phyloP scores from a whole-genome alignment of 2,888 invertebrate species.

The Augiades crinisus region DNA sequence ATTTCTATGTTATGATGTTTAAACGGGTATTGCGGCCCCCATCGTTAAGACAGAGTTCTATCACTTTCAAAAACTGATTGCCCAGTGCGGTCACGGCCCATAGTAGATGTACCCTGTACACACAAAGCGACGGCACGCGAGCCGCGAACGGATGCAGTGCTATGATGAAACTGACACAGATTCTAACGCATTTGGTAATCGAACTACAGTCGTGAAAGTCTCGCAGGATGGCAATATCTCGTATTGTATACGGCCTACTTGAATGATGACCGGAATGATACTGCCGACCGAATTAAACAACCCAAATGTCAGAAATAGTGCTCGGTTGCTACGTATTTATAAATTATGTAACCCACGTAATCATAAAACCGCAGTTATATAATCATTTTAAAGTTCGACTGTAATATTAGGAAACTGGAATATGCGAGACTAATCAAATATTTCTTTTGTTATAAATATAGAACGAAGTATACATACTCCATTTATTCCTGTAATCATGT shows the following conservation, averaged over 20 bases:
- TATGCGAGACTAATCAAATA: too few relatives aligned
- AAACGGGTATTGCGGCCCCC: too few relatives aligned
- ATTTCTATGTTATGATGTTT: too few relatives aligned
- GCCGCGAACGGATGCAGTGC: slow-evolving; percentile 69
- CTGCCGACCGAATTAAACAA: neutral
- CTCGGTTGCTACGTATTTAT: neutral
- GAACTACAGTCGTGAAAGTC: slow-evolving; percentile 78
- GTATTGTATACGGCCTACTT: slow-evolving; percentile 74
- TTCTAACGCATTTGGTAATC: slow-evolving; percentile 81
- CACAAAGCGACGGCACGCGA: slow-evolving; percentile 56
- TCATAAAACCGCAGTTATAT: too few relatives aligned
- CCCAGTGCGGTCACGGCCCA: neutral
- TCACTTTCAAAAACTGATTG: neutral
- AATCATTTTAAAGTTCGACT: too few relatives aligned
- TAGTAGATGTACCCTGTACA: neutral
- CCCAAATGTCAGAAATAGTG: neutral
- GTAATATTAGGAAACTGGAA: too few relatives aligned
- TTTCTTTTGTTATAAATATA: too few relatives aligned
- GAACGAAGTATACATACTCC: too few relatives aligned
- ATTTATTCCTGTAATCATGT: too few relatives aligned
- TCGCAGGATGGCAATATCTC: slow-evolving; percentile 71
- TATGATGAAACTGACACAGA: slow-evolving; percentile 81
- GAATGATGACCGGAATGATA: slow-evolving; percentile 29
- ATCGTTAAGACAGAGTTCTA: too few relatives aligned
- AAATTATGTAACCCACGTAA: too few relatives aligned